phyloP scores from a whole-genome alignment of 1,140 invertebrate species.

The Alviniconcha marisindica region DNA sequence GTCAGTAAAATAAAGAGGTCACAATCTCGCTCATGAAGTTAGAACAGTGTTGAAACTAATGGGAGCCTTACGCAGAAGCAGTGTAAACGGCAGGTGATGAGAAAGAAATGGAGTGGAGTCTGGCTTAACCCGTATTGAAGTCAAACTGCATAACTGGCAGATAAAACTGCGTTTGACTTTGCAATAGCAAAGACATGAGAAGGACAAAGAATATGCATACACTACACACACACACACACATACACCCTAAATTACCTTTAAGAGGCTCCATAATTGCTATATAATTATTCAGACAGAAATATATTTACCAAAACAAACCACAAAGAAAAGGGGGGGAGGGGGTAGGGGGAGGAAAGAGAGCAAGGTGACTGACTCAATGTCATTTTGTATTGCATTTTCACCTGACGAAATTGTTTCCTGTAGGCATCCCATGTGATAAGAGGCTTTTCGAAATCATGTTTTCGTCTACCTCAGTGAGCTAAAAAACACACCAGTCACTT shows the following conservation, averaged over 20 bases:
- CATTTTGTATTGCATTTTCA: too few relatives aligned
- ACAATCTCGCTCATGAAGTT: background rate
- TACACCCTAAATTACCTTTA: background rate
- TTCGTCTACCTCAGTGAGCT: too few relatives aligned
- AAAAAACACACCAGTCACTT: too few relatives aligned
- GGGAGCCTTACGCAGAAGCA: background rate
- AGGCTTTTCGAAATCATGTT: too few relatives aligned
- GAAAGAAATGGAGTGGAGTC: background rate
- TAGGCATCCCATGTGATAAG: too few relatives aligned
- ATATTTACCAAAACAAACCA: too few relatives aligned
- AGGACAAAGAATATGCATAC: background rate
- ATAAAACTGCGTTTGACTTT: slow-evolving; percentile 37
- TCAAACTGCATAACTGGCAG: slow-evolving; percentile 28
- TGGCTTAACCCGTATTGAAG: slow-evolving; percentile 3
- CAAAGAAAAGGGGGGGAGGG: too few relatives aligned
- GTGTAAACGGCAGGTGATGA: background rate
- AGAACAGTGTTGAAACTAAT: background rate
- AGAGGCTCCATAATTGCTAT: too few relatives aligned
- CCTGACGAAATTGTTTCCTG: too few relatives aligned
- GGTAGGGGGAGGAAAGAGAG: too few relatives aligned
- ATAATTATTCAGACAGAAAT: too few relatives aligned
- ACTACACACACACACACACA: background rate
- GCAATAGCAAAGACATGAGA: slow-evolving; percentile 33
- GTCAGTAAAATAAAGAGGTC: background rate
- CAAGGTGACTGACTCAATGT: too few relatives aligned